phyloP scores from a whole-genome alignment of 37 sponge, comb jelly and placozoan genomes.

The Oopsacas minuta region DNA sequence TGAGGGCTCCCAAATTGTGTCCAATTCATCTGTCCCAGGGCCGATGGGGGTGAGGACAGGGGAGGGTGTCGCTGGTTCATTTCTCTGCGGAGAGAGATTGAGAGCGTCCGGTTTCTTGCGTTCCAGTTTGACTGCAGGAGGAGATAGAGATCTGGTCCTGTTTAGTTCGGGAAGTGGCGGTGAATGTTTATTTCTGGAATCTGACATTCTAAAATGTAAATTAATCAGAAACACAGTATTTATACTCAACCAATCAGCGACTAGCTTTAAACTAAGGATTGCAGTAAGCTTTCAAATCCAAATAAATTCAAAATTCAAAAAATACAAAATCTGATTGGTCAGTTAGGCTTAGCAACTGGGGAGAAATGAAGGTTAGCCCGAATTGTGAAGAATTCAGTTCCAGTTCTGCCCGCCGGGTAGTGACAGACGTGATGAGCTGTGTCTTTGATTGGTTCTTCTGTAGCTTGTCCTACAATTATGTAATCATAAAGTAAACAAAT shows the following conservation, averaged over 20 bases:
- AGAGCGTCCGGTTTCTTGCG: background rate
- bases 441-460: background rate
- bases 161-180: background rate
- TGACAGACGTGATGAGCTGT: background rate
- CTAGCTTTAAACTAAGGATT: background rate
- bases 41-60: constrained; percentile 5
- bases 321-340: background rate
- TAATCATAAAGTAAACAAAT: background rate
- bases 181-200: background rate
- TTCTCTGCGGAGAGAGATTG: background rate
- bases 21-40: background rate
- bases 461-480: background rate
- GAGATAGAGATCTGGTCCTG: background rate
- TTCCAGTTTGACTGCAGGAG: background rate
- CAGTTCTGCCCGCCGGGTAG: background rate
- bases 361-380: background rate
- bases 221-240: background rate
- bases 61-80: background rate
- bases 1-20: background rate
- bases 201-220: background rate
- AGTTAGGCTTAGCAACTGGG: background rate
- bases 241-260: background rate
- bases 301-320: background rate
- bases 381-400: background rate
- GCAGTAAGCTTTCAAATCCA: background rate